Conservation (phyloP, 2,113 vertebrate genomes). For the Bufo gargarizans region DNA sequence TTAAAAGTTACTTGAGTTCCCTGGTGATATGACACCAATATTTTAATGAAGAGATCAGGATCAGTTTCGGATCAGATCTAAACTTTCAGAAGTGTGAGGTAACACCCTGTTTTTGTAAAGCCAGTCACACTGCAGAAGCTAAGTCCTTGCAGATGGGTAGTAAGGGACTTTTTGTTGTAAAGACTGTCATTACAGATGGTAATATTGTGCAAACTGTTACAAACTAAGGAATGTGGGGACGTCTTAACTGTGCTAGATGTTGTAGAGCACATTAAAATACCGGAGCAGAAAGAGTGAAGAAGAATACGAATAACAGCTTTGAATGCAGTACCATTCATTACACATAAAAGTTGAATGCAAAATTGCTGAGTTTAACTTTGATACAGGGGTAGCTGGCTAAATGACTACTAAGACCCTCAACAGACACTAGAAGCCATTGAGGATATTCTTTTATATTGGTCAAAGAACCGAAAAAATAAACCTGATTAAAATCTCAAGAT, state of each 20-base stretch:
- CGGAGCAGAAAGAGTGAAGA: not conserved
- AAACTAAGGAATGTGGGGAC: not conserved
- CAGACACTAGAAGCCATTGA: no score
- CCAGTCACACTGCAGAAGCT: slow-evolving; percentile 21
- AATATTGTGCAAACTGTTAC: not conserved
- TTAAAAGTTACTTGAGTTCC: not conserved
- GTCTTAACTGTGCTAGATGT: not conserved
- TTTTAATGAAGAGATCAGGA: slow-evolving; percentile 48
- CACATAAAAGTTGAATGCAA: no score
- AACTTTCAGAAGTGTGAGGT: slow-evolving; percentile 50
- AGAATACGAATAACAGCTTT: not conserved
- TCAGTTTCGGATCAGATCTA: slow-evolving; percentile 7
- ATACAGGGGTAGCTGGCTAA: no score
- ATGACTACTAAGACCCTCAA: no score
- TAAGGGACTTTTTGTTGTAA: slow-evolving; percentile 39
- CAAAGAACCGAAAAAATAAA: no score
- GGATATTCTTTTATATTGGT: no score
- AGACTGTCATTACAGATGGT: not conserved
- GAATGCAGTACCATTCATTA: not conserved
- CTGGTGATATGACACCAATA: slow-evolving; percentile 9
- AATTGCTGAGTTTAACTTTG: no score
- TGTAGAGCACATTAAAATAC: not conserved
- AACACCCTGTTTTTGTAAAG: slow-evolving; percentile 51
- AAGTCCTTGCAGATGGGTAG: slow-evolving; percentile 3
- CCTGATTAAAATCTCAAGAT: no score